Percentiles rank a stretch among this genome's conserved stretches.
Evolutionary conservation across 2,113 vertebrate species (phyloP).

Genomic region (Astatoreochromis straeleni): DNA sequence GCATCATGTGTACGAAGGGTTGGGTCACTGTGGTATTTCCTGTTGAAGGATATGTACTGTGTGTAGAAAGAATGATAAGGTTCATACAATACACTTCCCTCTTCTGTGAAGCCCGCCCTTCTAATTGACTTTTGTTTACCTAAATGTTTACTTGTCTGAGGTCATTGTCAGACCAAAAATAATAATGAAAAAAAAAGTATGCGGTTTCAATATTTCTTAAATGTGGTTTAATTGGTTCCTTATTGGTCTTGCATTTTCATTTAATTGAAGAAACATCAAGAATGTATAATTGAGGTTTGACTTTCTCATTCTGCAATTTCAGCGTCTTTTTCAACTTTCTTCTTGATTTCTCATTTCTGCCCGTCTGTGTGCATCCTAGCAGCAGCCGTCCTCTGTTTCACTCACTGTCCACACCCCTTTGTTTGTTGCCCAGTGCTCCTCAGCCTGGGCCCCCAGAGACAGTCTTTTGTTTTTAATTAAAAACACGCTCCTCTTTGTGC

Average conservation of each 20-base stretch:
- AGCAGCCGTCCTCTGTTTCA: neutral
- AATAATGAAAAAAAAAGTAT: neutral
- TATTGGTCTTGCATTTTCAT: neutral
- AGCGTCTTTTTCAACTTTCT: neutral
- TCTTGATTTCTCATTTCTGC: neutral
- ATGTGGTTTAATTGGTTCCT: neutral
- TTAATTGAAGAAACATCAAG: neutral
- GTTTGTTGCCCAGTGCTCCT: constrained; percentile 21
- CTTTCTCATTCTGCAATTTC: neutral
- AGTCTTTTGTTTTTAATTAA: constrained; percentile 56
- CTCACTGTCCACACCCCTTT: neutral
- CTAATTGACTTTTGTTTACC: constrained; percentile 16
- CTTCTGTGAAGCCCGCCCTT: neutral
- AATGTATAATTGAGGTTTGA: neutral
- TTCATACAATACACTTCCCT: constrained; percentile 18
- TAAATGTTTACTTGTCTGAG: neutral
- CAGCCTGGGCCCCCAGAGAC: constrained; percentile 33
- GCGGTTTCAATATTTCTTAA: neutral
- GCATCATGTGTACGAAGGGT: constrained; percentile 17
- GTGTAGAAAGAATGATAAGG: constrained; percentile 26
- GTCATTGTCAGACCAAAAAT: neutral
- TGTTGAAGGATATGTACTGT: constrained; percentile 53
- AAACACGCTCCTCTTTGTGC: constrained; percentile 46
- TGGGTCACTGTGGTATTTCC: constrained; percentile 44
- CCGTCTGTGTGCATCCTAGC: neutral